Percentiles rank a stretch among this genome's conserved stretches.
These are phyloP conservation scores for Aythya baeri DNA, from an alignment of 2,113 vertebrate species.

Conservation along the genomic window DNA sequence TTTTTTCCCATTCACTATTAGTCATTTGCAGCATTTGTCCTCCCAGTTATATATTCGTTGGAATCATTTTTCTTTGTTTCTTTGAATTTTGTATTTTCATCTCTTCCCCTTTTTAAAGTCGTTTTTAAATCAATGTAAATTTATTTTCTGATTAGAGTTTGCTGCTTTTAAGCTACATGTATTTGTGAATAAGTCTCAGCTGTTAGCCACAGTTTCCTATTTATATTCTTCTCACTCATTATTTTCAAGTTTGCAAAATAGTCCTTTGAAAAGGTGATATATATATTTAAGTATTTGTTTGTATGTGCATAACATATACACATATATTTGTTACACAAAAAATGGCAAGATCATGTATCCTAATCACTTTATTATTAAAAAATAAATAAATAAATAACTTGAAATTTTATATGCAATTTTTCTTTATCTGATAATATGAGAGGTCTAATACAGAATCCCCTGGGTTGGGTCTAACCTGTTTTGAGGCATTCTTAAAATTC, in stretches of 20 bases:
- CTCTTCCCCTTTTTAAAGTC: not conserved
- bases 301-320: not conserved
- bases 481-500: slow-evolving; percentile 13
- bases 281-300: not conserved
- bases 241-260: not conserved
- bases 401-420: not conserved
- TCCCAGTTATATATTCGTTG: not conserved
- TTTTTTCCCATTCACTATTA: not conserved
- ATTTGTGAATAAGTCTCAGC: not conserved
- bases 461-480: not conserved
- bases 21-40: not conserved
- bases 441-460: not conserved
- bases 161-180: not conserved
- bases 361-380: not conserved
- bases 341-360: not conserved
- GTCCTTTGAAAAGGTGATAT: not conserved
- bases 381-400: not conserved
- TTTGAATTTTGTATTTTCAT: not conserved
- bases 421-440: not conserved
- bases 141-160: not conserved
- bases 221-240: not conserved
- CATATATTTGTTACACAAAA: not conserved
- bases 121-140: not conserved
- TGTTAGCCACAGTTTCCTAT: not conserved
- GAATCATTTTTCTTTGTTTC: not conserved